Percentiles rank a stretch among this genome's conserved stretches.
These are phyloP conservation scores for Tragelaphus eurycerus DNA, from an alignment of 2,797 vertebrate species.

Conservation along the genomic window DNA sequence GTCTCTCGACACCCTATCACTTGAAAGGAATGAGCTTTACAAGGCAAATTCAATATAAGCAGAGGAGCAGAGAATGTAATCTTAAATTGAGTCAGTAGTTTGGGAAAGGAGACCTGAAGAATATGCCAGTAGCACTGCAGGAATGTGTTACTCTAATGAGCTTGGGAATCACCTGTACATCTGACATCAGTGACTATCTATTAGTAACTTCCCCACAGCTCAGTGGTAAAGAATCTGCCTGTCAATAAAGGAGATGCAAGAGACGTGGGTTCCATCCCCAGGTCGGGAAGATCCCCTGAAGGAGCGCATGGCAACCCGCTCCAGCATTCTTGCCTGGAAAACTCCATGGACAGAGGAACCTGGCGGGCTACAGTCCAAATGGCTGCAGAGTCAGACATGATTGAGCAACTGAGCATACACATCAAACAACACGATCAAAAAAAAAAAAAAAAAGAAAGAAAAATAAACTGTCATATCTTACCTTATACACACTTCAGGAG, in stretches of 20 bases:
- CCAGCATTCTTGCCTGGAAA: neutral
- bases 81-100: constrained; percentile 45
- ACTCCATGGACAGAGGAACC: neutral
- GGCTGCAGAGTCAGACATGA: neutral
- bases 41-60: neutral
- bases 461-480: neutral
- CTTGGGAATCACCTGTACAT: neutral
- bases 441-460: neutral
- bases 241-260: neutral
- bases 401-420: neutral
- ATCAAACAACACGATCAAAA: neutral
- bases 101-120: constrained; percentile 17
- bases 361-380: neutral
- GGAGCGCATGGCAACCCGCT: neutral
- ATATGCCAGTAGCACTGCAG: neutral
- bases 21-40: constrained; percentile 23
- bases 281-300: neutral
- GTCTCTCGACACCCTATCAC: neutral
- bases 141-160: neutral
- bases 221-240: neutral
- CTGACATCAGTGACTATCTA: neutral
- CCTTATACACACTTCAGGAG: neutral
- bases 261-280: neutral
- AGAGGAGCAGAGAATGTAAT: neutral
- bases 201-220: neutral